phyloP scores from a whole-genome alignment of 2,888 invertebrate species.

The Leptogaster cylindrica region DNA sequence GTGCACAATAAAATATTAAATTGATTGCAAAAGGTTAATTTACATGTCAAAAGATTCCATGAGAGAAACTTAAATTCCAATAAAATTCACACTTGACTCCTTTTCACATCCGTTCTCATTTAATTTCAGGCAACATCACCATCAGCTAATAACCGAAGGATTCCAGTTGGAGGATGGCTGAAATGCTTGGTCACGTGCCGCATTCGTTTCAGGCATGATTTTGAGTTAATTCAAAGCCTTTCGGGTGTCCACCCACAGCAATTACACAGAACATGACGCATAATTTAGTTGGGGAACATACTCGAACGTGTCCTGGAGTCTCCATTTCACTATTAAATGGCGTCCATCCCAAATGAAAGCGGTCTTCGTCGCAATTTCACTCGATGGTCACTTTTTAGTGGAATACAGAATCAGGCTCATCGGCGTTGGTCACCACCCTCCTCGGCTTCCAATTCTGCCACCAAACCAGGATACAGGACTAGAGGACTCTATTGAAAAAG shows the following conservation, averaged over 20 bases:
- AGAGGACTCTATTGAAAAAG: constrained; percentile 27
- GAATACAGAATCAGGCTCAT: neutral
- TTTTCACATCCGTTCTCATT: too few relatives aligned
- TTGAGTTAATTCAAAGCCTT: neutral
- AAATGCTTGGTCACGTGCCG: constrained; percentile 33
- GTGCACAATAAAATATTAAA: too few relatives aligned
- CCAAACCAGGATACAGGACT: neutral
- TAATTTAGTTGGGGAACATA: constrained; percentile 17
- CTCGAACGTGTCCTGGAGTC: constrained; percentile 27
- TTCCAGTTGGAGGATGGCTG: too few relatives aligned
- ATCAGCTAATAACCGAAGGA: too few relatives aligned
- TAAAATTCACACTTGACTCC: too few relatives aligned
- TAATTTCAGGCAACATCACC: too few relatives aligned
- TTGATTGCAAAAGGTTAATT: too few relatives aligned
- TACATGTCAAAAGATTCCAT: too few relatives aligned
- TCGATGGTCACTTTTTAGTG: constrained; percentile 32
- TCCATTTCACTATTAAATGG: constrained; percentile 21
- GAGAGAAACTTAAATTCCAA: too few relatives aligned
- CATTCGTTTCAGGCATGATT: constrained; percentile 2
- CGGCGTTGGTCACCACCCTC: neutral
- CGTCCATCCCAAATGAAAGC: constrained; percentile 23
- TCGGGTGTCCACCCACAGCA: neutral
- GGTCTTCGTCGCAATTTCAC: constrained; percentile 18
- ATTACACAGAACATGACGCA: constrained; percentile 3
- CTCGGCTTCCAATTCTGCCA: neutral